These are phyloP conservation scores for Alaudala cheleensis DNA, from an alignment of 2,113 vertebrate genomes.

Conservation along the genomic window DNA sequence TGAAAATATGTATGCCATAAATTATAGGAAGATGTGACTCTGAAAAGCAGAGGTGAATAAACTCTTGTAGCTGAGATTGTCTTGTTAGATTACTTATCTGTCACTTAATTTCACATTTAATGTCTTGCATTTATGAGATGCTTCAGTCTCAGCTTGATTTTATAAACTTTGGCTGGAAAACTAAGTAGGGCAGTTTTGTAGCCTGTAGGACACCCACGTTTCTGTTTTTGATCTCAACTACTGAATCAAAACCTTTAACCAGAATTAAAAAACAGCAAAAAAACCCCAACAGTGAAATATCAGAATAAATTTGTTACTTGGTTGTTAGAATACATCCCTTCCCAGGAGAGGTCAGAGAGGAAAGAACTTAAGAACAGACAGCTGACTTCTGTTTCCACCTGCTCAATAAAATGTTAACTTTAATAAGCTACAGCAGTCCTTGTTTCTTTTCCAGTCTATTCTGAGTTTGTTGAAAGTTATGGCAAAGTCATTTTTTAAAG, in stretches of 20 bases:
- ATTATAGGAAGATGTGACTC: constrained; percentile 52
- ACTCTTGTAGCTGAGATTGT: constrained; percentile 54
- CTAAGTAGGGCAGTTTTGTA: constrained; percentile 47
- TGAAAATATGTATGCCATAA: constrained; percentile 48
- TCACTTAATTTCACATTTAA: constrained; percentile 59
- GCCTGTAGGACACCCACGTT: background rate
- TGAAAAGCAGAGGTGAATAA: constrained; percentile 62
- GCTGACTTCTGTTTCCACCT: constrained; percentile 53
- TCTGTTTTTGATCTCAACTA: background rate
- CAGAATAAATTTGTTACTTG: constrained; percentile 21
- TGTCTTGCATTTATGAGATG: constrained; percentile 26
- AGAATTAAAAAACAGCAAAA: background rate
- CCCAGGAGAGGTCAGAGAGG: constrained; percentile 63
- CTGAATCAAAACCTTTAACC: background rate
- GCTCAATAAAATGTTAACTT: constrained; percentile 28
- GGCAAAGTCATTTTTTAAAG: constrained; percentile 55
- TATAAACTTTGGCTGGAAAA: constrained; percentile 59
- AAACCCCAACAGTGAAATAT: background rate
- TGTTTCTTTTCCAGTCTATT: constrained; percentile 49
- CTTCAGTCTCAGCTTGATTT: constrained; percentile 61
- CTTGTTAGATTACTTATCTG: constrained; percentile 70
- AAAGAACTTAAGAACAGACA: constrained; percentile 39
- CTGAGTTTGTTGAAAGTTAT: constrained; percentile 54
- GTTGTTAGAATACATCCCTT: constrained; percentile 64
- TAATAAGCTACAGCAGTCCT: constrained; percentile 14